Evolutionary conservation across 1,140 invertebrate species (phyloP).

Genomic region (Propsilocerus akamusi): DNA sequence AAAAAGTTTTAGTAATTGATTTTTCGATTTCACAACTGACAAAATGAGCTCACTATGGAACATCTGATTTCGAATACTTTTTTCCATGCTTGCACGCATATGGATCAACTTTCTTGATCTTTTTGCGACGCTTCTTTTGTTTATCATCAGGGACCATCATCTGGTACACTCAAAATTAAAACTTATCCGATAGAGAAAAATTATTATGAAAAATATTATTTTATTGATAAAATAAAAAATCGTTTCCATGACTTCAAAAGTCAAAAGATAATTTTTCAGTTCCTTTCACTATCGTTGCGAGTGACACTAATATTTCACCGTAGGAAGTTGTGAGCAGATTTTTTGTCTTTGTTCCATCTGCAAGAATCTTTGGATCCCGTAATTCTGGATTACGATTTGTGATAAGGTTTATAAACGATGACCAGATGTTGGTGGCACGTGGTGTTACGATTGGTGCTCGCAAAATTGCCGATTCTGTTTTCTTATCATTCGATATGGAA

Average conservation of each 20-base stretch:
- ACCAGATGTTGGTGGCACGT: slow-evolving; percentile 16
- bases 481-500: slow-evolving; percentile 10
- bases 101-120: slow-evolving; percentile 8
- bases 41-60: neutral
- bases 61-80: slow-evolving; percentile 14
- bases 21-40: slow-evolving; percentile 17
- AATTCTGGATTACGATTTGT: slow-evolving; percentile 18
- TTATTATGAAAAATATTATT: neutral
- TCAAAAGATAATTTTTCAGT: neutral
- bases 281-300: slow-evolving; percentile 8
- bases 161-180: neutral
- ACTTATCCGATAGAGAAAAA: neutral
- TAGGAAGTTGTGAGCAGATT: slow-evolving; percentile 7
- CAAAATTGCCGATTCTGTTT: neutral
- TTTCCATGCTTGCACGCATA: slow-evolving; percentile 22
- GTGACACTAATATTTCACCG: slow-evolving; percentile 8
- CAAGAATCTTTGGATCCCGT: slow-evolving; percentile 17
- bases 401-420: slow-evolving; percentile 18
- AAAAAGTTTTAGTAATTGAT: slow-evolving; percentile 13
- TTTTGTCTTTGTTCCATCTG: slow-evolving; percentile 18
- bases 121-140: neutral
- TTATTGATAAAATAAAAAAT: neutral
- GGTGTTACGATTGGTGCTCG: slow-evolving; percentile 17
- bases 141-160: neutral
- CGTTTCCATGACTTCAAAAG: too few relatives aligned